Evolutionary conservation across 2,888 invertebrate genomes (phyloP).

Genomic region (Lordiphosa fenestrarum): DNA sequence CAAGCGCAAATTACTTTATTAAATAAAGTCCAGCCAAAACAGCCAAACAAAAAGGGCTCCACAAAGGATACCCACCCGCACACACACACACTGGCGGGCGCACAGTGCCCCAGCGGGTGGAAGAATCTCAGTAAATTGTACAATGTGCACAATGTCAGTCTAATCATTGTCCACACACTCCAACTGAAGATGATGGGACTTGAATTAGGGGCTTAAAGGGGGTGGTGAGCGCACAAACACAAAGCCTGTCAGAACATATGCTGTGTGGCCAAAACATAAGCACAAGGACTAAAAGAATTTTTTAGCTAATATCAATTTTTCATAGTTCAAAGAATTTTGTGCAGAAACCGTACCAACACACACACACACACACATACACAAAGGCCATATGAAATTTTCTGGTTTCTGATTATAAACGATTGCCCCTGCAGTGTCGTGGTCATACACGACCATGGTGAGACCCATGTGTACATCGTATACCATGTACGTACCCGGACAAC

Average conservation of each 20-base stretch:
- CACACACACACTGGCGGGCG: conserved; percentile 8
- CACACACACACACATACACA: conserved; percentile 22
- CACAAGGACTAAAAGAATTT: conserved; percentile 67
- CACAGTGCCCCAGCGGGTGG: conserved; percentile 31
- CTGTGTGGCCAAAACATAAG: conserved; percentile 28
- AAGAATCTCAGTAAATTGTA: conserved; percentile 70
- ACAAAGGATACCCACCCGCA: conserved; percentile 37
- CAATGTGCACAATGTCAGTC: conserved; percentile 68
- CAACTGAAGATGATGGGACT: conserved; percentile 34
- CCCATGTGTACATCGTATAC: conserved; percentile 15
- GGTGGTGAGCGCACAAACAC: conserved; percentile 45
- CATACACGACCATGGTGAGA: neutral
- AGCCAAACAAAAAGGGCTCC: conserved; percentile 50
- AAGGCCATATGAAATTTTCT: conserved; percentile 67
- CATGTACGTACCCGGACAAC: conserved; percentile 4
- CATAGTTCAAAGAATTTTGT: conserved; percentile 75
- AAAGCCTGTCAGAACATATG: conserved; percentile 44
- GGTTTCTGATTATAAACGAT: conserved; percentile 72
- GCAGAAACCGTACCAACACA: conserved; percentile 20
- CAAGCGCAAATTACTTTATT: conserved; percentile 76
- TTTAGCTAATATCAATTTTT: conserved; percentile 76
- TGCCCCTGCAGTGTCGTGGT: conserved; percentile 55
- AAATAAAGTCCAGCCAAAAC: conserved; percentile 71
- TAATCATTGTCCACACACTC: conserved; percentile 73
- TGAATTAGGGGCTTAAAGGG: conserved; percentile 7